Percentiles rank a stretch among this genome's conserved stretches.
phyloP scores from a whole-genome alignment of 2,797 vertebrate species.

The Pelochelys cantorii region DNA sequence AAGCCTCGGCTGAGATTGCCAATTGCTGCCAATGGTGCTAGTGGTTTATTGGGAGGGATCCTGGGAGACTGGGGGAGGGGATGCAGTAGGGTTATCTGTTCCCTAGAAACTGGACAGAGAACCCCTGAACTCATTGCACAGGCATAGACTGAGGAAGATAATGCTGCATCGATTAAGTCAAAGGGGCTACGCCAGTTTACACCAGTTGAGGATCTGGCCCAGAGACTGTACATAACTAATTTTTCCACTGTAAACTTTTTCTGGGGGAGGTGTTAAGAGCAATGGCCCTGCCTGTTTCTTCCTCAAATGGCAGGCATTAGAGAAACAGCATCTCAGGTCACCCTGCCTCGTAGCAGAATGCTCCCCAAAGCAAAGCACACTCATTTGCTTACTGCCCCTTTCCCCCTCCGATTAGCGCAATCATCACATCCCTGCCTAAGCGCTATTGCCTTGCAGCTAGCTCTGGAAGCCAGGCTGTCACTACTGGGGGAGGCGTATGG shows the following conservation, averaged over 20 bases:
- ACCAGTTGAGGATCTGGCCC: not conserved
- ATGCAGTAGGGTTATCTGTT: not conserved
- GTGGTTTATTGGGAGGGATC: not conserved
- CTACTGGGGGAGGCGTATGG: not conserved
- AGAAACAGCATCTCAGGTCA: rapidly evolving
- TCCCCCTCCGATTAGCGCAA: rapidly evolving
- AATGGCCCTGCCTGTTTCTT: not conserved
- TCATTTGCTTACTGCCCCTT: rapidly evolving
- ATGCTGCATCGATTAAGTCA: not conserved
- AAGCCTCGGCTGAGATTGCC: not conserved
- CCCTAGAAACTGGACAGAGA: not conserved
- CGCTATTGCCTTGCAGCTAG: not conserved
- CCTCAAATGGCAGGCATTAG: not conserved
- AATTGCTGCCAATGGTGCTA: not conserved
- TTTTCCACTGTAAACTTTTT: too few species aligned
- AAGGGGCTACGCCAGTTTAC: not conserved
- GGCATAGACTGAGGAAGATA: not conserved
- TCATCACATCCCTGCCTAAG: not conserved
- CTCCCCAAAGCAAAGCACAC: rapidly evolving
- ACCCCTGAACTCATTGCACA: not conserved
- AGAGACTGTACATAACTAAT: not conserved
- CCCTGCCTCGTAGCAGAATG: rapidly evolving
- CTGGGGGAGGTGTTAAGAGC: not conserved
- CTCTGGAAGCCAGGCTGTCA: rapidly evolving
- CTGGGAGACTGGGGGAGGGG: not conserved